These are phyloP conservation scores for Rhinogobio ventralis DNA, from an alignment of 2,797 vertebrate species.

Conservation along the genomic window DNA sequence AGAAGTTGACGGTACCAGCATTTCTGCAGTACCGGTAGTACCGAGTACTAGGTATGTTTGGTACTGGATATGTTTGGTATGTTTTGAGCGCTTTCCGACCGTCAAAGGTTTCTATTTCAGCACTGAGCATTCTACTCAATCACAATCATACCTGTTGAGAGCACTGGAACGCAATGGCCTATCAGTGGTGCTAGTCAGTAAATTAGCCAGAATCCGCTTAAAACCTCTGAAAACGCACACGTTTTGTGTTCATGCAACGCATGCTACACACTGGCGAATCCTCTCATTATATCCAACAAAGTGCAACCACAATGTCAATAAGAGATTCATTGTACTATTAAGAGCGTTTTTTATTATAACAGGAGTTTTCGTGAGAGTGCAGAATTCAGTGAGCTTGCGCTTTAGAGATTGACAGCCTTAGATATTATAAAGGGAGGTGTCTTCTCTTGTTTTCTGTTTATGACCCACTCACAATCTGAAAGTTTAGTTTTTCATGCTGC, in stretches of 20 bases:
- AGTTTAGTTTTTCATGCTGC: neutral
- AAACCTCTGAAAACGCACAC: no score
- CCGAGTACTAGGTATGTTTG: neutral
- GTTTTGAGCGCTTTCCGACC: neutral
- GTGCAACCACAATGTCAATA: no score
- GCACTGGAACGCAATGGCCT: neutral
- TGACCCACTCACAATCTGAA: neutral
- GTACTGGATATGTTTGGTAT: neutral
- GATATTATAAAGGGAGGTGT: no score
- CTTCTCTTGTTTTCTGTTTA: neutral
- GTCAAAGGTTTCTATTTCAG: neutral
- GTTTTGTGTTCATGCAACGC: no score
- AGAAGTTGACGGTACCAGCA: neutral
- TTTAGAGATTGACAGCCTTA: no score
- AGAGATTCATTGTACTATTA: no score
- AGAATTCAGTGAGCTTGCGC: neutral
- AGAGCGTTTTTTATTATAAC: no score
- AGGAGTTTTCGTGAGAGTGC: neutral
- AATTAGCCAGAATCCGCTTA: no score
- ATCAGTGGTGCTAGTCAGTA: neutral
- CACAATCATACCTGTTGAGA: neutral
- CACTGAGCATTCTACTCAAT: neutral
- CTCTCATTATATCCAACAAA: neutral
- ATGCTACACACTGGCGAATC: neutral
- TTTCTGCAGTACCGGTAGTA: neutral